These are phyloP conservation scores for Sussaba pulchella DNA, from an alignment of 2,888 invertebrate genomes.

Conservation along the genomic window DNA sequence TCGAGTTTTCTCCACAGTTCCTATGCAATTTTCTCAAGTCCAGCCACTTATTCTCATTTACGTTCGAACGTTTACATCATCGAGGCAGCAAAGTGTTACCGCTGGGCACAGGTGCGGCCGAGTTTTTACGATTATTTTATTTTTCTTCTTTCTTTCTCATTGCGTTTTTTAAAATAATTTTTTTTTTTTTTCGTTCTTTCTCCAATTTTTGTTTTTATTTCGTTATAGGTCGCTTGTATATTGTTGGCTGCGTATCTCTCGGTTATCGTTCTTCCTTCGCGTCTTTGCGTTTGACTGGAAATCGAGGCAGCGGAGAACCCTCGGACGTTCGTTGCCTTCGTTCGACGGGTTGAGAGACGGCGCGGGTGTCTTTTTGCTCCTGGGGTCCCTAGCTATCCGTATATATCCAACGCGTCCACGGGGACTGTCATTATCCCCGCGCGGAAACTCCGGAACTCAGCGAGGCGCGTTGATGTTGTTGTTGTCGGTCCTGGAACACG, in stretches of 20 bases:
- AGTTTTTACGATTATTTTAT: slow-evolving; percentile 77
- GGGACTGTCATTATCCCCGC: slow-evolving; percentile 82
- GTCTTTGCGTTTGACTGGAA: slow-evolving; percentile 11
- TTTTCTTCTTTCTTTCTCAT: slow-evolving; percentile 50
- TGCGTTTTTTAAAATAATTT: slow-evolving; percentile 11
- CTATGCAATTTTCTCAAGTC: slow-evolving; percentile 81
- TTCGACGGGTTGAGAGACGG: slow-evolving; percentile 65
- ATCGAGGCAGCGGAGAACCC: neutral
- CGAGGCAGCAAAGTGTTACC: slow-evolving; percentile 82
- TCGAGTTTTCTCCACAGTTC: slow-evolving; percentile 62
- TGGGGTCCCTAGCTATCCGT: slow-evolving; percentile 80
- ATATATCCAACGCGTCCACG: too few relatives aligned
- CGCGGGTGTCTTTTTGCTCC: slow-evolving; percentile 74
- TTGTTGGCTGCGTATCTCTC: slow-evolving; percentile 10
- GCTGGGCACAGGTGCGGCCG: slow-evolving; percentile 82
- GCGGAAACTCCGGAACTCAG: slow-evolving; percentile 72
- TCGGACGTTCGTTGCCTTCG: slow-evolving; percentile 71
- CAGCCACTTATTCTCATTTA: slow-evolving; percentile 82
- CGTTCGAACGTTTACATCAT: slow-evolving; percentile 83
- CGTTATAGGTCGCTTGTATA: slow-evolving; percentile 19
- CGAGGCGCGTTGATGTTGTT: slow-evolving; percentile 33
- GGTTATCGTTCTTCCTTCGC: slow-evolving; percentile 27
- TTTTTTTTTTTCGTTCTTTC: slow-evolving; percentile 58
- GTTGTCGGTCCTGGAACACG: neutral
- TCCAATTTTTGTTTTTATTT: slow-evolving; percentile 48